Conservation (phyloP, 2,888 invertebrate species). For the Dasysyrphus albostriatus region DNA sequence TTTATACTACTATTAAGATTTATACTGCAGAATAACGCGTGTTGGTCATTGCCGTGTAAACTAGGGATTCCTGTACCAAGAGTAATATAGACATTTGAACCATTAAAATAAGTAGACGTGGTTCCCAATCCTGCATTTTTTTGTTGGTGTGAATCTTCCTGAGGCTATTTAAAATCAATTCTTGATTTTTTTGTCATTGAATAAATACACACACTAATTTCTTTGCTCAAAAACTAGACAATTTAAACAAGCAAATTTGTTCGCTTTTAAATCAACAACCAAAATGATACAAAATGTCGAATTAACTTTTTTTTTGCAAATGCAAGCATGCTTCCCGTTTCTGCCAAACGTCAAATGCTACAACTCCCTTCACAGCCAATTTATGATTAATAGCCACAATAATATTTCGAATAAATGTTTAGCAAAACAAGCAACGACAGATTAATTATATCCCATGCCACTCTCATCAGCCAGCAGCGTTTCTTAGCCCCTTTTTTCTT, state of each 20-base stretch:
- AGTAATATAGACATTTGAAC: too few species aligned
- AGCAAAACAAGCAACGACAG: neutral
- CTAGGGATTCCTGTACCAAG: too few species aligned
- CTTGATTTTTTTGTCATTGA: neutral
- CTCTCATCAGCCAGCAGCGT: neutral
- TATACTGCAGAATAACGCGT: too few species aligned
- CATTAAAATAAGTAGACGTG: too few species aligned
- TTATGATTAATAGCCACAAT: neutral
- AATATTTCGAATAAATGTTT: neutral
- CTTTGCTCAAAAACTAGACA: neutral
- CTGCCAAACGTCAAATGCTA: neutral
- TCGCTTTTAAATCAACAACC: neutral
- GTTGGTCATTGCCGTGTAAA: too few species aligned
- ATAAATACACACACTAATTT: neutral
- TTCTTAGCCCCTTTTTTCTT: neutral
- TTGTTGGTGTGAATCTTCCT: too few species aligned
- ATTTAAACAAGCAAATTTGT: neutral
- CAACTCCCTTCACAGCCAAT: neutral
- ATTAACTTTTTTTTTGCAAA: neutral
- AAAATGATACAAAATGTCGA: neutral
- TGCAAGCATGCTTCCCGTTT: neutral
- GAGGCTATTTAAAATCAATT: neutral
- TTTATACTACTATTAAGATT: too few species aligned
- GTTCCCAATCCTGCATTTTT: too few species aligned
- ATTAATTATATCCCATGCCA: slow-evolving; percentile 6